These are phyloP conservation scores for Trogon surrucura DNA, from an alignment of 2,113 vertebrate species.

Conservation along the genomic window DNA sequence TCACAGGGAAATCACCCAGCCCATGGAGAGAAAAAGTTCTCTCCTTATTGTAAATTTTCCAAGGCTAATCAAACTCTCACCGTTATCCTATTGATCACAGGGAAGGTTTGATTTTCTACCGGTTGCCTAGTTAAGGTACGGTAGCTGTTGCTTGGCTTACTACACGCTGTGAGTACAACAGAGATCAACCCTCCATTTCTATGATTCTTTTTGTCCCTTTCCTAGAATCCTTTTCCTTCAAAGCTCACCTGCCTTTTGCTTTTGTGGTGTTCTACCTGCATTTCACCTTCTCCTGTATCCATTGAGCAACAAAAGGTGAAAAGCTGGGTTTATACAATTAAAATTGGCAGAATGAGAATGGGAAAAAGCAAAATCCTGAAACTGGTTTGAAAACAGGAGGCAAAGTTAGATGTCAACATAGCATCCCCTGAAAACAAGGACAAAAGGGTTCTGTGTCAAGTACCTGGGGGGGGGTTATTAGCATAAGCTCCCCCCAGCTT, in stretches of 20 bases:
- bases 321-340: constrained; percentile 63
- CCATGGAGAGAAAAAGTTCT: constrained; percentile 63
- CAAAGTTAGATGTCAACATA: background rate
- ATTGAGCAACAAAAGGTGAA: constrained; percentile 63
- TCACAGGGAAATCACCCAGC: constrained; percentile 68
- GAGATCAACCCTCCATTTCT: constrained; percentile 67
- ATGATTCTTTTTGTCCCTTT: constrained; percentile 59
- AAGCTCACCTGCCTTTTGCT: constrained; percentile 66
- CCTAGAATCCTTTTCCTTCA: constrained; percentile 59
- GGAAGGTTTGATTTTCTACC: constrained; percentile 65
- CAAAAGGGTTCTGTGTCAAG: background rate
- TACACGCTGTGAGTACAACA: constrained; percentile 67
- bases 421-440: background rate
- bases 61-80: constrained; percentile 68
- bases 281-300: constrained; percentile 34
- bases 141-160: constrained; percentile 67
- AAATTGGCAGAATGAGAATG: constrained; percentile 17
- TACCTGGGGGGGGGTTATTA: background rate
- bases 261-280: constrained; percentile 62
- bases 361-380: constrained; percentile 3
- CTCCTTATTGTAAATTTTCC: constrained; percentile 67
- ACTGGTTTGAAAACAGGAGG: constrained; percentile 26
- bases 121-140: constrained; percentile 65
- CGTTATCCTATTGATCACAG: constrained; percentile 59
- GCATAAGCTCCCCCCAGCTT: background rate